Evolutionary conservation across 1,140 invertebrate species (phyloP).

Genomic region (Drosophila bipectinata): DNA sequence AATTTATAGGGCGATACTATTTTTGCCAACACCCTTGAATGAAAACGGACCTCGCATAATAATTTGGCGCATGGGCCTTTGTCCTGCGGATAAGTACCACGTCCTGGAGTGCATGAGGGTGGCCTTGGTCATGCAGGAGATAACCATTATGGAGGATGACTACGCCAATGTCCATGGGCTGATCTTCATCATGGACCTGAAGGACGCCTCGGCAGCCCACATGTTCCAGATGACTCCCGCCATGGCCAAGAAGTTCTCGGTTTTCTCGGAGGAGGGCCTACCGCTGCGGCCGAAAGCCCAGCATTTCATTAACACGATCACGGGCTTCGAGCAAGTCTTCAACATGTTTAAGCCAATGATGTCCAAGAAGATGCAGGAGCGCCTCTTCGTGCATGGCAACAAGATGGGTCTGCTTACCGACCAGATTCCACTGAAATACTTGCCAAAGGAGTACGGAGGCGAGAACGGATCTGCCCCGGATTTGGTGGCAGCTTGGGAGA

Average conservation of each 20-base stretch:
- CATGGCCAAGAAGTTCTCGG: constrained; percentile 84
- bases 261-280: constrained; percentile 85
- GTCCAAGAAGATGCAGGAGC: constrained; percentile 84
- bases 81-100: constrained; percentile 58
- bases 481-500: constrained; percentile 85
- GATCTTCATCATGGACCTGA: constrained; percentile 84
- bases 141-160: constrained; percentile 84
- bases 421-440: constrained; percentile 84
- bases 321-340: constrained; percentile 85
- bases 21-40: constrained; percentile 76
- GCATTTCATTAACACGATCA: constrained; percentile 85
- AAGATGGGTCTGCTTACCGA: constrained; percentile 84
- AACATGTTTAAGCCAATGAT: constrained; percentile 85
- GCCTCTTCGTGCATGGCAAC: constrained; percentile 85
- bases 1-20: constrained; percentile 47
- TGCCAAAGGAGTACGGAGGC: constrained; percentile 87
- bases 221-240: constrained; percentile 84
- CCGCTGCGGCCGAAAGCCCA: constrained; percentile 84
- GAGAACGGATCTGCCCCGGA: constrained; percentile 84
- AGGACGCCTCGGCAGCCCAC: constrained; percentile 82
- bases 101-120: constrained; percentile 61
- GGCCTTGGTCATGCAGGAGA: constrained; percentile 56
- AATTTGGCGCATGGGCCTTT: constrained; percentile 51
- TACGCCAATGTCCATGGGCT: constrained; percentile 84
- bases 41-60: constrained; percentile 60